Evolutionary conservation across 2,888 invertebrate species (phyloP), one percentile per base, ranked within the genome.

Genomic region (Caenorhabditis sp.): DNA sequence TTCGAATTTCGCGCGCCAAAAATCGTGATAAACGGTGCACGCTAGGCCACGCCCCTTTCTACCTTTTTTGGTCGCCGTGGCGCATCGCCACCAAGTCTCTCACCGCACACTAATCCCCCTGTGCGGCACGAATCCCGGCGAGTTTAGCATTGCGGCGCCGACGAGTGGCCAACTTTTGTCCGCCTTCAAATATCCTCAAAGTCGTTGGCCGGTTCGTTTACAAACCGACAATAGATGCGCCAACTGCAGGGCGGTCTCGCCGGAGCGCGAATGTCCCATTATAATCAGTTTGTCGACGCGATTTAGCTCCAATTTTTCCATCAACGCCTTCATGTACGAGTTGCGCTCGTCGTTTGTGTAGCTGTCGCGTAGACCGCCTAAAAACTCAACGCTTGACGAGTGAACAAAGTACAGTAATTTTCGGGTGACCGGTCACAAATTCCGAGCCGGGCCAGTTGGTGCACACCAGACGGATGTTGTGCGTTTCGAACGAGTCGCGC

Each of bases 361-460:
- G 32, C 58, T 58, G 30, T 76, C 53, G 1, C 37, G 45, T 1
- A 76, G 22, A 17, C 71, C 76, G 8, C 76, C 76, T 63, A 7
- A 32, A 27, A 50, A 9, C 20, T 26, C 15, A 22, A 5, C 41
- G n/a, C n/a, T n/a, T n/a, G n/a, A n/a, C n/a, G n/a, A n/a, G n/a
- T n/a, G n/a, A n/a, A n/a, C n/a, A n/a, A n/a, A n/a, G n/a, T 41
- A 41, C n/a, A 41, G 41, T 13, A 41, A 41, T 41, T 56, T 26
- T 37, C 6, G 15, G 8, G 13, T 17, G 20, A 72, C 74, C 74
- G 55, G 65, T 46, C 6, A 56, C 65, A 53, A 66, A 77, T 22
- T 62, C 77, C 0, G 65, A 77, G 15, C 71, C 77, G 7, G 77
- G 77, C 68, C 65, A 77, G 30, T 77, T 77, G 6, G 55, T 50